Base-by-base conservation (phyloP, 2,113 vertebrate species). In the Mesocricetus auratus region DNA sequence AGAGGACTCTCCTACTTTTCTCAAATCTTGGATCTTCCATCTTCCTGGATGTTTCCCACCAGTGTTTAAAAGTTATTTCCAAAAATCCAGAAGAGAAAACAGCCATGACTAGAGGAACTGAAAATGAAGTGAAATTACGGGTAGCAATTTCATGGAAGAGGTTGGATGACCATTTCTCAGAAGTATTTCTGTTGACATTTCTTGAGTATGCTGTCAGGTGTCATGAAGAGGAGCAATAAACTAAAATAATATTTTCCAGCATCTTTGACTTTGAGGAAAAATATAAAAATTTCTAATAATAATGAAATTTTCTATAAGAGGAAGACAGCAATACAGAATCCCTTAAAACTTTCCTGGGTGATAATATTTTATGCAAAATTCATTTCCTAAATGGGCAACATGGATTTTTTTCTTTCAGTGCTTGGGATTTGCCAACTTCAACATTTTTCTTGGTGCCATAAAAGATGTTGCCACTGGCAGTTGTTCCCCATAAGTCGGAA, bases 391-490 rank as follows among this genome's bases (percentile, higher is more conserved):
- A 93, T 74, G 36, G 64, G 71, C 75, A 96, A 93, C 56, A 60
- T 66, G 75, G 91, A 78, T 87, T 94, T 31, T 73, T 86, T 58
- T 79, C 69, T 60, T 87, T 91, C 47, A 79, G 42, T 45, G 33
- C 73, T 86, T 91, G 68, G 82, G n/a, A 91, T 86, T 93, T 95
- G 71, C 93, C 95, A 97, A 79, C 62, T 94, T 96, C 91, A 97
- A 96, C 92, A 92, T 93, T 96, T 92, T 92, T 89, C 94, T 96
- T 94, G 64, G 83, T 95, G 56, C 91, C 58, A 85, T 94, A 50
- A 91, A 86, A 97, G 85, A 94, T 86, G 81, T 96, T 90, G 47
- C 58, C 45, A 21, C 91, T 97, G 95, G 93, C 83, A 96, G 69
- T 45, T 90, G 39, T 71, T 85, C 50, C 53, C 74, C 42, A 15